Evolutionary conservation across 2,888 invertebrate genomes (phyloP).

Genomic region (Noctua fimbriata): DNA sequence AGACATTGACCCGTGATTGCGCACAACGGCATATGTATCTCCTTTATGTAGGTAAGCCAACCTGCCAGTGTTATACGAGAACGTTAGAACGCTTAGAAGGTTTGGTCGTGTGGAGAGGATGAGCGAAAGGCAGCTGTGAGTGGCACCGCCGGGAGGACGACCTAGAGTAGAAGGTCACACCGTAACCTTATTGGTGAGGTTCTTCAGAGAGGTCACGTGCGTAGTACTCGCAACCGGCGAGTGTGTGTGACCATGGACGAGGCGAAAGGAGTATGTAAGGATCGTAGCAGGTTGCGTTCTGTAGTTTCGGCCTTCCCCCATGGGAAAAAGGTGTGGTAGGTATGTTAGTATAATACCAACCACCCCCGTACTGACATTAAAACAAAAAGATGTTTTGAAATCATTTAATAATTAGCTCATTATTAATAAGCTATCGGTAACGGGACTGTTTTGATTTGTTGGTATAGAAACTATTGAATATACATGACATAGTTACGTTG

Average conservation of each 20-base stretch:
- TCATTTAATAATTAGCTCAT: neutral
- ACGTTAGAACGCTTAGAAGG: neutral
- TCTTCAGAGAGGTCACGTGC: neutral
- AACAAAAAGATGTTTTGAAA: neutral
- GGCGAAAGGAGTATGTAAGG: neutral
- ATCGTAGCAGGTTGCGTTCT: neutral
- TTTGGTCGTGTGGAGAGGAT: neutral
- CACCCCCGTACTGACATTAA: neutral
- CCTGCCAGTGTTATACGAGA: neutral
- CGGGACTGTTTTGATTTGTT: neutral
- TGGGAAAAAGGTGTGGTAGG: neutral
- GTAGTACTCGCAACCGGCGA: neutral
- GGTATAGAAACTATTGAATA: neutral
- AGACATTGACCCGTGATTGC: neutral
- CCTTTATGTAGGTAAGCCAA: neutral
- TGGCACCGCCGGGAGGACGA: neutral
- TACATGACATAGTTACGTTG: neutral
- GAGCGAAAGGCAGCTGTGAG: neutral
- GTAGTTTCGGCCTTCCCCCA: neutral
- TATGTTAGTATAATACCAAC: neutral
- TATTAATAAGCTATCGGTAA: neutral
- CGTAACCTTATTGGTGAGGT: neutral
- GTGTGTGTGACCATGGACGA: neutral
- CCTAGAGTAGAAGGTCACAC: neutral
- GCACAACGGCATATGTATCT: neutral